Conservation (phyloP, 2,888 invertebrate genomes). For the Heteropelma amictum region DNA sequence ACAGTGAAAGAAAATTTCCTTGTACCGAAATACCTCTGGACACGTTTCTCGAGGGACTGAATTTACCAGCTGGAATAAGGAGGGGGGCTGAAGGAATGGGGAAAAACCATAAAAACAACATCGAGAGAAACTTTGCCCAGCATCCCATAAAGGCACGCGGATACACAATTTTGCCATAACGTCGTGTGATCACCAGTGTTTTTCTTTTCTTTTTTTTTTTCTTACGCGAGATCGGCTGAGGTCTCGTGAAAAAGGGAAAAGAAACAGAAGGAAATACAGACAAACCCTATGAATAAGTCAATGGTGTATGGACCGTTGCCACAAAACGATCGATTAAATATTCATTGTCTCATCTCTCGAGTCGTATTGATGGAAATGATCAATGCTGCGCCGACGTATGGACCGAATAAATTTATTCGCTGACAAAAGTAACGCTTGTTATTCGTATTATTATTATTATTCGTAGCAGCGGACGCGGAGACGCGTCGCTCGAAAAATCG, state of each 20-base stretch:
- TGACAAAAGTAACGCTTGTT: too few species aligned
- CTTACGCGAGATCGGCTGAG: too few species aligned
- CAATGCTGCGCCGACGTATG: background rate
- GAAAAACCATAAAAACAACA: constrained; percentile 35
- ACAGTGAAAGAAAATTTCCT: constrained; percentile 18
- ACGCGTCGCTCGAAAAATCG: too few species aligned
- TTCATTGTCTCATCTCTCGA: constrained; percentile 9
- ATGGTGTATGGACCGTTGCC: constrained; percentile 30
- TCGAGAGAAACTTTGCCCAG: constrained; percentile 6
- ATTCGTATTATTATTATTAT: too few species aligned
- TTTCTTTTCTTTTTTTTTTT: constrained; percentile 27
- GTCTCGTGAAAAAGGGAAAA: background rate
- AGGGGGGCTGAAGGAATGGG: background rate
- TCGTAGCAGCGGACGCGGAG: too few species aligned
- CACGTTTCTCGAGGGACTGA: constrained; percentile 41
- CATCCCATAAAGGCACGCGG: constrained; percentile 23
- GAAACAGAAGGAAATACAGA: background rate
- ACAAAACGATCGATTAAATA: constrained; percentile 47
- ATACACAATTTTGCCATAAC: constrained; percentile 40
- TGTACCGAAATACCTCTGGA: constrained; percentile 43
- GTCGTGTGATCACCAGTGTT: constrained; percentile 29
- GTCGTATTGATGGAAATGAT: background rate
- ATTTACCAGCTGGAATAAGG: constrained; percentile 6
- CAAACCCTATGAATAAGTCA: constrained; percentile 46
- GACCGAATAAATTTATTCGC: too few species aligned